Evolutionary conservation across 2,888 invertebrate genomes (phyloP).

Genomic region (Nasonia oneida): DNA sequence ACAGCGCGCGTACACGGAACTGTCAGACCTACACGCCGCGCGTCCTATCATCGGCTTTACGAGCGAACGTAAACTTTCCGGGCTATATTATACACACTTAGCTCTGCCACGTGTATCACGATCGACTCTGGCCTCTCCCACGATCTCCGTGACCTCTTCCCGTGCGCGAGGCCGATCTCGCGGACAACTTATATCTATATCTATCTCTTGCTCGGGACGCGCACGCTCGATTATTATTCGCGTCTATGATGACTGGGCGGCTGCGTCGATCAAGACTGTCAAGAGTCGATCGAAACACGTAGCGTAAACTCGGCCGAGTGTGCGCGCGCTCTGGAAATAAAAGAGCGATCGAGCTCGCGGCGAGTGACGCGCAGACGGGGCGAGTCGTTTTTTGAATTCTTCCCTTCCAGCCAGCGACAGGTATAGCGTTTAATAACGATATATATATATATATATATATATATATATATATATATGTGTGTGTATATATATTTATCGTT

Average conservation of each 20-base stretch:
- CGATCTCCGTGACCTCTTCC: slow-evolving; percentile 56
- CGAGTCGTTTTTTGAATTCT: too few species aligned
- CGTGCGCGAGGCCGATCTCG: slow-evolving; percentile 14
- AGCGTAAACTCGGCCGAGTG: too few species aligned
- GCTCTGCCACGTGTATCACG: slow-evolving; percentile 60
- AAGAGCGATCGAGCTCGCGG: too few species aligned
- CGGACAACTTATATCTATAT: slow-evolving; percentile 6
- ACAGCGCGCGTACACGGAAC: slow-evolving; percentile 32
- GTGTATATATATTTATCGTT: too few species aligned
- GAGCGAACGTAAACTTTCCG: slow-evolving; percentile 50
- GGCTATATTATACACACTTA: slow-evolving; percentile 3
- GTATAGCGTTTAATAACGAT: too few species aligned
- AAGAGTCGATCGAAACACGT: background rate
- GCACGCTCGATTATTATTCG: background rate
- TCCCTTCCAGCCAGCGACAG: too few species aligned
- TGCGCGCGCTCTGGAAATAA: too few species aligned
- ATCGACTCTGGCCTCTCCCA: slow-evolving; percentile 59
- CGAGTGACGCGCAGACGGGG: too few species aligned
- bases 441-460: too few species aligned
- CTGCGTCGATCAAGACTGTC: background rate
- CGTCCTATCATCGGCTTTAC: slow-evolving; percentile 31
- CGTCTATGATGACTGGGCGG: background rate
- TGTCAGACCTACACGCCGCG: slow-evolving; percentile 32
- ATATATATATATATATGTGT: too few species aligned
- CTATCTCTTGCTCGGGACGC: background rate